These are phyloP conservation scores for Girardia tigrina DNA, from an alignment of 2,888 invertebrate species.

Conservation along the genomic window DNA sequence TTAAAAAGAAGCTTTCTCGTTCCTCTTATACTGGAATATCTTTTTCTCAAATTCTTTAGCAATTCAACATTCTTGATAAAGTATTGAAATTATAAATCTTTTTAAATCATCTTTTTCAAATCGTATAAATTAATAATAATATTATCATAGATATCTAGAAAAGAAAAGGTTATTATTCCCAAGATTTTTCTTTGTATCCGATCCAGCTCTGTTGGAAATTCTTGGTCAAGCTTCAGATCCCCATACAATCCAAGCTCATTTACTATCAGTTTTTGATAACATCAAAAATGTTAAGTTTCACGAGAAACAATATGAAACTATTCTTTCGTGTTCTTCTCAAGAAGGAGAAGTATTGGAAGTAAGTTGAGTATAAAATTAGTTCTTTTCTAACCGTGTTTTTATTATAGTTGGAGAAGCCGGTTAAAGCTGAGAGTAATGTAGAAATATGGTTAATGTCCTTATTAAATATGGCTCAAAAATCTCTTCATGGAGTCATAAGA, in stretches of 20 bases:
- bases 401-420: constrained; percentile 66
- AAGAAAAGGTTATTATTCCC: constrained; percentile 50
- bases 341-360: constrained; percentile 72
- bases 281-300: constrained; percentile 77
- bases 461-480: constrained; percentile 72
- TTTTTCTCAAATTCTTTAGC: background rate
- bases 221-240: constrained; percentile 52
- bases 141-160: constrained; percentile 55
- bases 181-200: constrained; percentile 51
- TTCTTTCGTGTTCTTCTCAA: constrained; percentile 75
- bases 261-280: constrained; percentile 87
- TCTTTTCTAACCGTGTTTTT: background rate
- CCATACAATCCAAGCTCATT: constrained; percentile 60
- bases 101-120: background rate
- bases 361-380: constrained; percentile 49
- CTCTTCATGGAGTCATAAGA: constrained; percentile 78
- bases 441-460: constrained; percentile 85
- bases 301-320: constrained; percentile 86
- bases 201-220: constrained; percentile 51
- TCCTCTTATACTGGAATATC: background rate
- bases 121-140: too few species aligned
- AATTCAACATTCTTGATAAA: background rate
- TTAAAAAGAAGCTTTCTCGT: too few species aligned
- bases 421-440: constrained; percentile 57
- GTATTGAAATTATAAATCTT: background rate